Conservation (phyloP, 2,113 vertebrate species). For the Tylochromis polylepis region DNA sequence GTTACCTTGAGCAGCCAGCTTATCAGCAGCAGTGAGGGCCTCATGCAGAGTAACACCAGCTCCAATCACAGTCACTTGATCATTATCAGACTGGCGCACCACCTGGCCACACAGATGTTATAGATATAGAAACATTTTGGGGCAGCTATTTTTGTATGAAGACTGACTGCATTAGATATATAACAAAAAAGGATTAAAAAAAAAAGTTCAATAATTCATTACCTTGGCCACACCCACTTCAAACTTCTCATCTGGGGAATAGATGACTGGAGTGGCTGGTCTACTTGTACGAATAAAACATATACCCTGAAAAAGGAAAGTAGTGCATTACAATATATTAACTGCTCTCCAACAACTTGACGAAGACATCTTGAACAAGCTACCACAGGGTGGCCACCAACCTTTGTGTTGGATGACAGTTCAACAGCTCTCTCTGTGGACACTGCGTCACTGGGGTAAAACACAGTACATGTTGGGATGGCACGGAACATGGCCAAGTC, state of each 20-base stretch:
- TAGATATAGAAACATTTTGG: background rate
- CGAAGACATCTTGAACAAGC: background rate
- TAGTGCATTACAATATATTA: background rate
- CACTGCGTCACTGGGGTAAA: conserved; percentile 85
- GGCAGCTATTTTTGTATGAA: background rate
- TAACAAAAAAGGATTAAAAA: rapidly evolving
- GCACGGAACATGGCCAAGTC: conserved; percentile 87
- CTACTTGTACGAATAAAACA: conserved; percentile 82
- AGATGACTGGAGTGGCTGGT: conserved; percentile 76
- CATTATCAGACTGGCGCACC: conserved; percentile 71
- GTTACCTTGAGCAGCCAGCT: conserved; percentile 70
- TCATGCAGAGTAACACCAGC: conserved; percentile 85
- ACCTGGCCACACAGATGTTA: conserved; percentile 65
- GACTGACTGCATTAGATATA: no score
- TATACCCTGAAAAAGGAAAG: conserved; percentile 70
- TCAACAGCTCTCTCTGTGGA: conserved; percentile 79
- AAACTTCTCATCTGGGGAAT: conserved; percentile 79
- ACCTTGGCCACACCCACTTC: conserved; percentile 81
- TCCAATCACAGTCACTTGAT: conserved; percentile 80
- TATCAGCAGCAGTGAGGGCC: conserved; percentile 77
- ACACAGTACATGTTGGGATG: conserved; percentile 81
- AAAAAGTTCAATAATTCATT: background rate
- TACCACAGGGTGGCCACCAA: conserved; percentile 2
- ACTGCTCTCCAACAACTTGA: background rate
- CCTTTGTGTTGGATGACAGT: conserved; percentile 79